Evolutionary conservation across 2,113 vertebrate species (phyloP).

Genomic region (Seriola dumerili): DNA sequence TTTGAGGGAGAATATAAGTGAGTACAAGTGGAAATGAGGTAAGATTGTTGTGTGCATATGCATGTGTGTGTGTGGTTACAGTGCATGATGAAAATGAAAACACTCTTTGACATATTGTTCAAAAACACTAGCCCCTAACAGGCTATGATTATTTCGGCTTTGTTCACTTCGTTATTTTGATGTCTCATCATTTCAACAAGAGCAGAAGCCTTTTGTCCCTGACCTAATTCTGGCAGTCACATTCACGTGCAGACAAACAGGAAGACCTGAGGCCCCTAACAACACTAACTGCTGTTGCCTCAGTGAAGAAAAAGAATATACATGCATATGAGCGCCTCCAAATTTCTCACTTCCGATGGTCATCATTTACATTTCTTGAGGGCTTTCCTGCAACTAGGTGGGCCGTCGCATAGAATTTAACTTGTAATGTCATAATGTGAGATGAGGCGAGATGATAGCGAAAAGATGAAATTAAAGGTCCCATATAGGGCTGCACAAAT

Average conservation of each 20-base stretch:
- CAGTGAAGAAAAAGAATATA: constrained; percentile 1
- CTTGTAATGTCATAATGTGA: neutral
- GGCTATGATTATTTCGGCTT: constrained; percentile 77
- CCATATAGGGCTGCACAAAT: no score
- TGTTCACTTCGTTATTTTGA: constrained; percentile 78
- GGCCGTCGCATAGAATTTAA: neutral
- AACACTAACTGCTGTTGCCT: constrained; percentile 33
- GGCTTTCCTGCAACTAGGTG: constrained; percentile 29
- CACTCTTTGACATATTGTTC: constrained; percentile 70
- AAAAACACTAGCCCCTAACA: constrained; percentile 73
- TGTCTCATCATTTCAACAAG: constrained; percentile 76
- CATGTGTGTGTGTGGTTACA: constrained; percentile 18
- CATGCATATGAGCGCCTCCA: neutral
- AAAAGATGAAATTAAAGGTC: neutral
- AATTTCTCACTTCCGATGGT: constrained; percentile 23
- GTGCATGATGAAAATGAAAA: constrained; percentile 65
- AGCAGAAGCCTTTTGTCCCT: constrained; percentile 83
- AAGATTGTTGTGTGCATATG: constrained; percentile 44
- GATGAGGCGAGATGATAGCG: neutral
- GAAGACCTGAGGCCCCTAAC: constrained; percentile 35
- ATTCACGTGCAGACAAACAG: constrained; percentile 76
- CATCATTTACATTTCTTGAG: constrained; percentile 6
- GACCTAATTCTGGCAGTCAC: constrained; percentile 83
- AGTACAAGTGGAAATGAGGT: constrained; percentile 57
- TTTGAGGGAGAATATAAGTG: constrained; percentile 62